Conservation (phyloP, 2,797 vertebrate species). For the Toxotes lorentzi region DNA sequence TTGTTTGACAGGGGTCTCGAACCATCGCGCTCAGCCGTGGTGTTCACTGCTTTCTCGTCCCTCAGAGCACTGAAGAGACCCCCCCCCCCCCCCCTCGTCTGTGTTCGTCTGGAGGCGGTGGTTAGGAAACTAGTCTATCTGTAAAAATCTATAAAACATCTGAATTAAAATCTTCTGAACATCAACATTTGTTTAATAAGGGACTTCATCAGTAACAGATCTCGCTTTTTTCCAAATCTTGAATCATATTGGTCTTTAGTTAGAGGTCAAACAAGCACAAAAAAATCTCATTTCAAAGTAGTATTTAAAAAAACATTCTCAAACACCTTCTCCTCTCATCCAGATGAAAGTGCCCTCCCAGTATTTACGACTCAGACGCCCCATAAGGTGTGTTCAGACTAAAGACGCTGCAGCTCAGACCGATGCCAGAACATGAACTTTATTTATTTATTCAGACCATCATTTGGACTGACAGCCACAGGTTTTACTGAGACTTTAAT, state of each 20-base stretch:
- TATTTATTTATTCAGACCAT: no score
- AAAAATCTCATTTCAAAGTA: background rate
- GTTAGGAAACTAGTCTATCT: background rate
- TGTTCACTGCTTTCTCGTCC: background rate
- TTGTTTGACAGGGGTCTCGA: background rate
- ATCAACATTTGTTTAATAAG: background rate
- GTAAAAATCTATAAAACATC: background rate
- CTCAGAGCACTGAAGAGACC: background rate
- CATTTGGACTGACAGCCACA: no score
- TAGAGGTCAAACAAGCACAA: background rate
- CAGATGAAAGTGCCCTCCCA: constrained; percentile 23
- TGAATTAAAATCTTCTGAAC: background rate
- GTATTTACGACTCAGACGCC: background rate
- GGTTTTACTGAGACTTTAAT: no score
- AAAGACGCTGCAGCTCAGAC: background rate
- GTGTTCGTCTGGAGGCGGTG: background rate
- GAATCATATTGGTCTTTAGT: no score
- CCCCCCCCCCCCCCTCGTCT: no score
- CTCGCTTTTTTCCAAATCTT: background rate
- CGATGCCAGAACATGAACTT: no score
- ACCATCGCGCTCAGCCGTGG: background rate
- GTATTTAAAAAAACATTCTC: background rate
- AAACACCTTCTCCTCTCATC: background rate
- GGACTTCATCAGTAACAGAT: background rate
- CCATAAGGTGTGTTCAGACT: background rate